Evolutionary conservation across 2,797 vertebrate species (phyloP).

Genomic region (Apogon talboti): DNA sequence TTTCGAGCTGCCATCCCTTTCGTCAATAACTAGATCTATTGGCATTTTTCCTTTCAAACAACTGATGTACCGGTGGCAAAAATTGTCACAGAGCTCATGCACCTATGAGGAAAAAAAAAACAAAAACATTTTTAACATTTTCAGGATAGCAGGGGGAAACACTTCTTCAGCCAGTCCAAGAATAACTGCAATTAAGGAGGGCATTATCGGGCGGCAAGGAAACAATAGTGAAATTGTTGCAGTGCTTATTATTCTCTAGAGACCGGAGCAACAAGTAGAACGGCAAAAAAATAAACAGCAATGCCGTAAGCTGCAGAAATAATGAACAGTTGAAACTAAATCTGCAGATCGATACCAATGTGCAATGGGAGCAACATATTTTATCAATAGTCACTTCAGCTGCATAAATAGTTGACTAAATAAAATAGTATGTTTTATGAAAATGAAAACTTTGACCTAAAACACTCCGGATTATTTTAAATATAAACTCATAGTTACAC

Average conservation of each 20-base stretch:
- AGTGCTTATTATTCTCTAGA: constrained; percentile 92
- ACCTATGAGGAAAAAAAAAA: constrained; percentile 83
- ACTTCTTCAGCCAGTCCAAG: constrained; percentile 81
- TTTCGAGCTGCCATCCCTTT: constrained; percentile 98
- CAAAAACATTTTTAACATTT: constrained; percentile 45
- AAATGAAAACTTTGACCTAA: constrained; percentile 24
- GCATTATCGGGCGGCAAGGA: constrained; percentile 88
- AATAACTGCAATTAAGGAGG: constrained; percentile 88
- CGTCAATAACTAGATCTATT: constrained; percentile 99
- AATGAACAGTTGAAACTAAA: constrained; percentile 79
- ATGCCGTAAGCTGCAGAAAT: constrained; percentile 62
- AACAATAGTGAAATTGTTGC: constrained; percentile 96
- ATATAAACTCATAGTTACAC: not conserved
- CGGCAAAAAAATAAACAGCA: constrained; percentile 70
- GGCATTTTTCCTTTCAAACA: constrained; percentile 99
- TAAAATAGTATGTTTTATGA: constrained; percentile 31
- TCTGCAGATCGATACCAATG: constrained; percentile 73
- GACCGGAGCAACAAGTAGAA: constrained; percentile 95
- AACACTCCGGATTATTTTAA: constrained; percentile 16
- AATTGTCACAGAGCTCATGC: constrained; percentile 99
- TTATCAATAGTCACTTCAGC: constrained; percentile 50
- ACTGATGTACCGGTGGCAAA: constrained; percentile 99
- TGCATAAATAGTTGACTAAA: constrained; percentile 50
- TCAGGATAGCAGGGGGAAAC: constrained; percentile 74
- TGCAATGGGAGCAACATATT: constrained; percentile 49